phyloP scores from a whole-genome alignment of 2,113 vertebrate species.

The Oryzias curvinotus region DNA sequence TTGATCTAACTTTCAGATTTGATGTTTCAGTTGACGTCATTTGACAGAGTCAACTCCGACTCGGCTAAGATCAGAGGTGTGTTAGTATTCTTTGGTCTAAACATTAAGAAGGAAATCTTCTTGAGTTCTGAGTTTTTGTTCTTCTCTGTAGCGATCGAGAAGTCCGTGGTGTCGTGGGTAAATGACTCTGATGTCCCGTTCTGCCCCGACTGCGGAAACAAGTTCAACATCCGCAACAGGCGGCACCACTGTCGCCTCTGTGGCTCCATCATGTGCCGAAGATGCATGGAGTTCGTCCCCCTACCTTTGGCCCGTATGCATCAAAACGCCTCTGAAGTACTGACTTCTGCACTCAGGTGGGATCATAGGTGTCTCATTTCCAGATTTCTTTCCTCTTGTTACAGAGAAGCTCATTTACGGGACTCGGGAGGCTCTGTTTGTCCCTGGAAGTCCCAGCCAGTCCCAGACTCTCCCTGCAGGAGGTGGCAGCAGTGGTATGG shows the following conservation, averaged over 20 bases:
- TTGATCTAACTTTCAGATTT: slow-evolving; percentile 4
- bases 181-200: slow-evolving; percentile 95
- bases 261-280: slow-evolving; percentile 96
- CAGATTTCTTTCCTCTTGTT: neutral
- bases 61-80: slow-evolving; percentile 93
- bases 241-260: slow-evolving; percentile 98
- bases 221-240: slow-evolving; percentile 91
- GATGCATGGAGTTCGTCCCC: slow-evolving; percentile 89
- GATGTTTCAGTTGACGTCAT: slow-evolving; percentile 86
- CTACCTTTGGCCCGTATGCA: slow-evolving; percentile 88
- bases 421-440: slow-evolving; percentile 84
- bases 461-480: slow-evolving; percentile 58
- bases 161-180: slow-evolving; percentile 96
- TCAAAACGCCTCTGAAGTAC: neutral
- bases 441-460: slow-evolving; percentile 81
- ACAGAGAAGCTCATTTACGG: slow-evolving; percentile 90
- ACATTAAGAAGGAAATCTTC: neutral
- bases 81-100: neutral
- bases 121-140: neutral
- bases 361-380: neutral
- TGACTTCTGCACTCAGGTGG: neutral
- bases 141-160: slow-evolving; percentile 85
- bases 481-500: slow-evolving; percentile 70
- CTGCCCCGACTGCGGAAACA: slow-evolving; percentile 94
- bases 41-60: slow-evolving; percentile 90